A percentile compares a stretch with the other conserved stretches of the same genome.
Conservation (phyloP, 2,888 invertebrate species). For the Acrobasis consociella region DNA sequence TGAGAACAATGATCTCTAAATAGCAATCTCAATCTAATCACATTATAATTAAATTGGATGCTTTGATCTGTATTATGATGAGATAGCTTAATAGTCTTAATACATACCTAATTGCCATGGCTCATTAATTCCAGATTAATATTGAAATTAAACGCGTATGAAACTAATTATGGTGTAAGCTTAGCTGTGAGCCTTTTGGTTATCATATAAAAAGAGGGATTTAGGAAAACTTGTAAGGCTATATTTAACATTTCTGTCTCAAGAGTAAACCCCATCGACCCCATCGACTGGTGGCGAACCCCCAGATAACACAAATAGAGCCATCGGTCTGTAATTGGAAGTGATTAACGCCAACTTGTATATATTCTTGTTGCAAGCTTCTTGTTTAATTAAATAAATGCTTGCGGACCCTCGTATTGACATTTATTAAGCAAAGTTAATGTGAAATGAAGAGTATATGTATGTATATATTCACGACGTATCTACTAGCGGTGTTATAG, state of each 20-base stretch:
- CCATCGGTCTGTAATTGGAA: constrained; percentile 20
- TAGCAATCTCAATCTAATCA: constrained; percentile 53
- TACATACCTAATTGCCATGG: constrained; percentile 22
- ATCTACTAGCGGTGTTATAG: not conserved
- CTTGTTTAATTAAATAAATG: constrained; percentile 9
- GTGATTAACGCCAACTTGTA: constrained; percentile 13
- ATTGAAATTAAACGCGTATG: constrained; percentile 11
- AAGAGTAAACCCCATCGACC: not conserved
- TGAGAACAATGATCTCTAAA: constrained; percentile 44
- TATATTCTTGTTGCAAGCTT: constrained; percentile 12
- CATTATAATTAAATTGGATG: constrained; percentile 54
- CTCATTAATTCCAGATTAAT: constrained; percentile 21
- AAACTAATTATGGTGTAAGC: not conserved
- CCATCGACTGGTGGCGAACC: not conserved
- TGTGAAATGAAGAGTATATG: not conserved
- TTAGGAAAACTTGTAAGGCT: not conserved
- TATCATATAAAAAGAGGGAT: no score
- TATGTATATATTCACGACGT: constrained; percentile 2
- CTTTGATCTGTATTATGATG: constrained; percentile 45
- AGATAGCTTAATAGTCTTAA: constrained; percentile 14
- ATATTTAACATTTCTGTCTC: not conserved
- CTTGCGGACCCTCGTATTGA: constrained; percentile 11
- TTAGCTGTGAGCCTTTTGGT: not conserved
- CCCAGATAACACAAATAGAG: constrained; percentile 26
- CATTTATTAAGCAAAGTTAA: constrained; percentile 1